Evolutionary conservation across 2,797 vertebrate genomes (phyloP), one percentile per base, ranked within the genome.

Genomic region (Rhinichthys osculus): DNA sequence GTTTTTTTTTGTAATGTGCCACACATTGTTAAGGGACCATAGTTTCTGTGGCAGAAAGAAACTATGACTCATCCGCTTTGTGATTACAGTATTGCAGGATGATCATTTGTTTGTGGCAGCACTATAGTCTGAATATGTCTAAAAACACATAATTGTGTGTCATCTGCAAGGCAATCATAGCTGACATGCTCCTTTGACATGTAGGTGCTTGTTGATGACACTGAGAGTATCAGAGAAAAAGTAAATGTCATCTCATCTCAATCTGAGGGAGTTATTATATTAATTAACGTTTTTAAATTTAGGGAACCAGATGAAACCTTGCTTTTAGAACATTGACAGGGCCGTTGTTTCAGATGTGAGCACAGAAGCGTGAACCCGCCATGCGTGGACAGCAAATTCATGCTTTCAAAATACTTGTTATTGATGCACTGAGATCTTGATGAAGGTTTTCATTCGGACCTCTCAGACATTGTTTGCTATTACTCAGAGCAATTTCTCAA

Each of bases 161-260:
- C 73, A 66, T 74, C 44, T 54, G n/a, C 13, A 59, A 83, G 38
- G 35, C 59, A 73, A 64, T 87, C 67, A 83, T 47, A 27, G 70
- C 54, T 74, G 69, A 71, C 86, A 83, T 42, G 70, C 6, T 78
- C 66, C 30, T 84, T 87, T 85, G 78, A 64, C 52, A 59, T 30
- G 78, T 78, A 81, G 86, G 83, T 85, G 83, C 74, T 6, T 82
- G 66, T 81, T 81, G 30, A 74, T 78, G 64, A 85, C 78, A 82
- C 19, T 7, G 23, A 54, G 64, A 70, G 38, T 30, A 33, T 35
- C 50, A 67, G 52, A 70, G n/a, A 59, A 69, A n/a, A 21, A 73
- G 80, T 78, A 67, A 84, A 70, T 44, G 33, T 38, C 33, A n/a
- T 88, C 11, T 44, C n/a, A 67, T 88, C 50, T 59, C 64, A 69